Base-by-base conservation (phyloP, 2,888 invertebrate genomes). In the Prenolepis imparis region DNA sequence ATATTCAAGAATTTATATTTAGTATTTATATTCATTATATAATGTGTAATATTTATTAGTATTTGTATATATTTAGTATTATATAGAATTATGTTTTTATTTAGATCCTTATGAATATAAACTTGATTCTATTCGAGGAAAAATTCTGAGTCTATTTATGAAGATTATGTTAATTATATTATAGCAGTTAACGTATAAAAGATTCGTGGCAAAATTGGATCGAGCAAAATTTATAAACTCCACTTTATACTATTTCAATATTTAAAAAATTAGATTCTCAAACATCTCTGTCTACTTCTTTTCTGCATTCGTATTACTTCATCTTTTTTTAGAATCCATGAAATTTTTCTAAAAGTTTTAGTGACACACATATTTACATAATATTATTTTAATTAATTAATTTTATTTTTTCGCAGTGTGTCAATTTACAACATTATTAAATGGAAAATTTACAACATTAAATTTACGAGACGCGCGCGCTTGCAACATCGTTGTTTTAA, bases 1-100 rank as follows among this genome's bases (percentile, higher is more conserved):
- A 41, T 24, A 44, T 44, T 66, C 5, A n/a, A n/a, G n/a, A 8
- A 48, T 5, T 66, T 2, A 68, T 11, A 67, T 24, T 9, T 55
- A 52, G 9, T 8, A 15, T 15, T 52, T 36, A 8, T n/a, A 18
- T 32, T 8, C 18, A 32, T 32, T 32, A 32, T 18, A 28, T 32
- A 36, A 11, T 6, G 15, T 44, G 44, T 67, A 67, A 9, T 41
- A 41, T 67, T 67, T 44, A 18, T 66, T 21, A 15, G 1, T 67
- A 18, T 67, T 11, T 67, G 44, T 39, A 12, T 44, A 2, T 28
- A 66, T 66, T 15, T 21, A 39, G 11, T 64, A 67, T 67, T 67
- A 28, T 3, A 18, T 48, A 28, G 8, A 67, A 28, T 67, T 18
- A 39, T 44, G 44, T 28, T 24, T 67, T 18, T n/a, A 11, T 63